These are phyloP conservation scores for Lepilemur septentrionalis DNA, from an alignment of 2,797 vertebrate species.

Conservation along the genomic window DNA sequence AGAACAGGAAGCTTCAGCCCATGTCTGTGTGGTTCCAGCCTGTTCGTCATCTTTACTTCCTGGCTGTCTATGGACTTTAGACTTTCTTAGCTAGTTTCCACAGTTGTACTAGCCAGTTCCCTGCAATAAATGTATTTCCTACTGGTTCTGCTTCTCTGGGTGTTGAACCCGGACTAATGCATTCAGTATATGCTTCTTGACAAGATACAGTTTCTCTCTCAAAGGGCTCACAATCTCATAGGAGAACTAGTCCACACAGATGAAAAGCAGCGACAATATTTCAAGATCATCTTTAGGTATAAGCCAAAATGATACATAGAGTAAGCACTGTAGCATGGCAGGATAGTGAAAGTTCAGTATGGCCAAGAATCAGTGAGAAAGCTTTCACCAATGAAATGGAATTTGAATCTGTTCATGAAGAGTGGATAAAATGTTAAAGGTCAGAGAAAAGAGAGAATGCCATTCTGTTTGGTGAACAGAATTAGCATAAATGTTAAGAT, in stretches of 20 bases:
- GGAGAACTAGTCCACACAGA: background rate
- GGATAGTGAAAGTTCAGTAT: background rate
- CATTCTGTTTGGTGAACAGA: background rate
- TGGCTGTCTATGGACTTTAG: background rate
- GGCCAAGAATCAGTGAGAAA: background rate
- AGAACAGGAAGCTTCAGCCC: background rate
- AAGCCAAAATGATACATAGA: background rate
- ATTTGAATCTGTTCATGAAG: conserved; percentile 25
- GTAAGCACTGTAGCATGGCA: background rate
- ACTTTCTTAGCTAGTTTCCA: background rate
- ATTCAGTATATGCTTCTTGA: background rate
- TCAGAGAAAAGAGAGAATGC: background rate
- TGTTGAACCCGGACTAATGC: background rate
- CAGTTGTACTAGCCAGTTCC: background rate
- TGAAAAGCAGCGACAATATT: background rate
- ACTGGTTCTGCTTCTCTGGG: background rate
- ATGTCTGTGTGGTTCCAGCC: background rate
- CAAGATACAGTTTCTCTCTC: background rate
- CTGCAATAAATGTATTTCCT: background rate
- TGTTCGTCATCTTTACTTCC: background rate
- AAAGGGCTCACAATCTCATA: background rate
- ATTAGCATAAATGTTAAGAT: background rate
- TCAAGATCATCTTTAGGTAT: background rate
- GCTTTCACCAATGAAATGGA: background rate
- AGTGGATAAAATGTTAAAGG: background rate